Evolutionary conservation across 2,797 vertebrate species (phyloP).

Genomic region (Crax fasciolata): DNA sequence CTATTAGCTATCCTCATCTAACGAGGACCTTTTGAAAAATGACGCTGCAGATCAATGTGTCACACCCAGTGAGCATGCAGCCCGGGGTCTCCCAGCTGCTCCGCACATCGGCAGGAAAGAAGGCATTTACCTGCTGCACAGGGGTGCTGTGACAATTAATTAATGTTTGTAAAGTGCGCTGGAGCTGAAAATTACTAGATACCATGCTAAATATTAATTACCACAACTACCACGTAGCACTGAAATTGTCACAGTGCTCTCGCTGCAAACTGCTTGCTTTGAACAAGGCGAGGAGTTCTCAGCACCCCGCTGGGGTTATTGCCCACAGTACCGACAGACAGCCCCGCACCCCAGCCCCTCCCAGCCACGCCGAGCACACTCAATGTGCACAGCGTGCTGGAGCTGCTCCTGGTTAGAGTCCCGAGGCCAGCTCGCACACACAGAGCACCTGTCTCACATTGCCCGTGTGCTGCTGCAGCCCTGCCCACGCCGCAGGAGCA

Average conservation of each 20-base stretch:
- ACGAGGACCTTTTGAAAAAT: constrained; percentile 53
- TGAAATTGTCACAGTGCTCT: constrained; percentile 16
- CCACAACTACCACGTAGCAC: background rate
- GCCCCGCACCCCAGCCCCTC: accelerated
- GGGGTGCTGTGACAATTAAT: constrained; percentile 65
- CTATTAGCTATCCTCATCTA: constrained; percentile 60
- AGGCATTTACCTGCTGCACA: constrained; percentile 57
- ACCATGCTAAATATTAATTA: constrained; percentile 74
- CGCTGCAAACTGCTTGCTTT: background rate
- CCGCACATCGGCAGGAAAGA: background rate
- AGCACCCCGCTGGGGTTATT: background rate
- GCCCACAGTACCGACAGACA: accelerated
- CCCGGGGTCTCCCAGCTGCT: background rate
- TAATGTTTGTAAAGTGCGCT: constrained; percentile 64
- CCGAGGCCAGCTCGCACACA: accelerated
- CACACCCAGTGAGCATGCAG: background rate
- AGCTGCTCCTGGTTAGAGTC: accelerated
- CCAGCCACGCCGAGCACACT: accelerated
- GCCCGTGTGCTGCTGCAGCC: background rate
- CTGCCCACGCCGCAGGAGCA: accelerated
- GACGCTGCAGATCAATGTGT: constrained; percentile 26
- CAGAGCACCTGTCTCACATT: background rate
- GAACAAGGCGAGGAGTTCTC: constrained; percentile 17
- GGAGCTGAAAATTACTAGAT: constrained; percentile 72
- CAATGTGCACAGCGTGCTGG: accelerated